phyloP scores from a whole-genome alignment of 2,113 vertebrate species.

The Butorides virescens region DNA sequence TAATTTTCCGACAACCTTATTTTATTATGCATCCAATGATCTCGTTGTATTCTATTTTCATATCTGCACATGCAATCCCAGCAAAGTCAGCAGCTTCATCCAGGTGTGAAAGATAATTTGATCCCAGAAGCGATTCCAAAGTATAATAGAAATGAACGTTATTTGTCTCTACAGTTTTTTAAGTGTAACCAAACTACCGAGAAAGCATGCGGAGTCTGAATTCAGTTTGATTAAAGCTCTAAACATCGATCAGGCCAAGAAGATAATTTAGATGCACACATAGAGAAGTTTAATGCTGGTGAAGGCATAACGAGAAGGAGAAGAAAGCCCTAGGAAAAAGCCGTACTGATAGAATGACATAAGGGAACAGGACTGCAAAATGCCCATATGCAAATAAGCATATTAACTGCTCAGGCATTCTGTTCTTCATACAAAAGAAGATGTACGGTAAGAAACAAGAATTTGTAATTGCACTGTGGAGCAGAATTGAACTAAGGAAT shows the following conservation, averaged over 20 bases:
- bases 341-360: neutral
- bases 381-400: neutral
- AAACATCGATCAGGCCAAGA: neutral
- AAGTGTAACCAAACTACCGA: neutral
- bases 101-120: conserved; percentile 10
- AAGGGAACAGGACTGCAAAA: neutral
- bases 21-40: neutral
- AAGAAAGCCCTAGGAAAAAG: neutral
- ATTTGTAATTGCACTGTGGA: neutral
- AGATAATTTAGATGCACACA: neutral
- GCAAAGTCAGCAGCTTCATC: neutral
- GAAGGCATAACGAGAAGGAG: neutral
- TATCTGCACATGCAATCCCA: neutral
- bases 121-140: neutral
- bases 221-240: conserved; percentile 32
- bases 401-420: neutral
- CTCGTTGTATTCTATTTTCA: neutral
- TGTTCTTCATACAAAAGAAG: neutral
- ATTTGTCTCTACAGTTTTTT: neutral
- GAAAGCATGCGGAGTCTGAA: neutral
- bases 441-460: neutral
- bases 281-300: neutral
- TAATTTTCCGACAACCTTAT: neutral
- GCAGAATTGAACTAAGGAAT: neutral
- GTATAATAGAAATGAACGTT: neutral